phyloP scores from a whole-genome alignment of 2,113 vertebrate genomes.

The Mystacornis crossleyi region DNA sequence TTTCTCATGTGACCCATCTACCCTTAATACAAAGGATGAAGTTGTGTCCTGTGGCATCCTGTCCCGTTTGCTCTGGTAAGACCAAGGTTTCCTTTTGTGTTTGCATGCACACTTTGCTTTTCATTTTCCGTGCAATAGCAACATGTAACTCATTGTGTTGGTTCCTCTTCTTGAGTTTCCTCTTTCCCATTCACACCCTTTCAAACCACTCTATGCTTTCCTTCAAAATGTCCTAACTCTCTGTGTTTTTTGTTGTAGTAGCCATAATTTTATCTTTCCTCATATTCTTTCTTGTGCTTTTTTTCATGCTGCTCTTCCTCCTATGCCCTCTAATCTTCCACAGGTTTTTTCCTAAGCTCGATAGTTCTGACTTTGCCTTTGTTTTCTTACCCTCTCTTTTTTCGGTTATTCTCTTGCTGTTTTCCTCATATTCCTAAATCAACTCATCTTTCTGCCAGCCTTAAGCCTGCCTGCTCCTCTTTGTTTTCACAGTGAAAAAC shows the following conservation, averaged over 20 bases:
- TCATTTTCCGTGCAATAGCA: neutral
- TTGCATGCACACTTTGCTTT: neutral
- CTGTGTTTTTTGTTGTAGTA: neutral
- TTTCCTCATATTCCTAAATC: neutral
- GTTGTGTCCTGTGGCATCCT: neutral
- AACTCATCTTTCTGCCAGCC: neutral
- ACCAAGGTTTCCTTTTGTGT: neutral
- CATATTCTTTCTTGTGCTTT: neutral
- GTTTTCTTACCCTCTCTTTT: neutral
- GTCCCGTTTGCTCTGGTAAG: neutral
- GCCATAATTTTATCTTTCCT: neutral
- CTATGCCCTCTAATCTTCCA: neutral
- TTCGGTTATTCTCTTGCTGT: neutral
- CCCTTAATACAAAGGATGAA: neutral
- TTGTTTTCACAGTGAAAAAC: neutral
- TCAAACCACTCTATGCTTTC: neutral
- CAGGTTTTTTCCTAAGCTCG: neutral
- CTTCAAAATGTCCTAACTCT: neutral
- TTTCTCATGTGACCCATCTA: neutral
- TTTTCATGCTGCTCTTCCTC: neutral
- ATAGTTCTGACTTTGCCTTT: neutral
- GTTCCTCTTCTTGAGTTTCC: neutral
- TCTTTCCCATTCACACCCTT: neutral
- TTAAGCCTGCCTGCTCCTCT: neutral
- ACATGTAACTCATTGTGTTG: neutral